Evolutionary conservation across 2,113 vertebrate genomes (phyloP), one percentile per base, ranked within the genome.

Genomic region (Recurvirostra avosetta): DNA sequence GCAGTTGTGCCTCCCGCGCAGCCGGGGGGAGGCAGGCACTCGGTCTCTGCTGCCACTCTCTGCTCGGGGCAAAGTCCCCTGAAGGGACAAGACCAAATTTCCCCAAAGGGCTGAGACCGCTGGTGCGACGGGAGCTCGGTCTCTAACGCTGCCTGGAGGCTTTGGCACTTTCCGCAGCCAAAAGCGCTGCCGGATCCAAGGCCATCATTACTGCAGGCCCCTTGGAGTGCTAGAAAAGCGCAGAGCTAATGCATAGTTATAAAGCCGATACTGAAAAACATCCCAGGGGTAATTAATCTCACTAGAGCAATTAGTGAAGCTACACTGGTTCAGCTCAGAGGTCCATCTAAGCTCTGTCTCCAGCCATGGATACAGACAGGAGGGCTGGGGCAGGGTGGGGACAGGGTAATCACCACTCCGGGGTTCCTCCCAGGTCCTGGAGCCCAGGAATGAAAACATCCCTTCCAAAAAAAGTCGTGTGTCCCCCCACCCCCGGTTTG

Each of bases 201-300:
- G 22, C 72, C 5, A 30, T 8, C 32, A 6, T 25, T 38, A 5
- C 62, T 3, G 17, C 79, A 52, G 40, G 72, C 30, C n/a, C 59
- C 73, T 4, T 4, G 34, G 20, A 59, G 50, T 2, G 59, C 2
- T 15, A 41, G 72, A 2, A 59, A 91, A 93, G 79, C 30, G 68
- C 91, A 94, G 59, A 91, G 65, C 47, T 79, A 66, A 83, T 94
- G 92, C 94, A 97, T 65, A 91, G 95, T 94, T 91, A 88, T 22
- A 88, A 45, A 80, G 61, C 52, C 3, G 5, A 63, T 63, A 17
- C 58, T 55, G 72, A 76, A 62, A 82, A 90, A 82, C 59, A 22
- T 2, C 84, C 59, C 56, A 41, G 7, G 67, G 63, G 56, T 27
- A 53, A 15, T 49, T 91, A 52, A 65, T 13, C 59, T 72, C 92